Conservation (phyloP, 2,113 vertebrate genomes). For the Agelaius tricolor region DNA sequence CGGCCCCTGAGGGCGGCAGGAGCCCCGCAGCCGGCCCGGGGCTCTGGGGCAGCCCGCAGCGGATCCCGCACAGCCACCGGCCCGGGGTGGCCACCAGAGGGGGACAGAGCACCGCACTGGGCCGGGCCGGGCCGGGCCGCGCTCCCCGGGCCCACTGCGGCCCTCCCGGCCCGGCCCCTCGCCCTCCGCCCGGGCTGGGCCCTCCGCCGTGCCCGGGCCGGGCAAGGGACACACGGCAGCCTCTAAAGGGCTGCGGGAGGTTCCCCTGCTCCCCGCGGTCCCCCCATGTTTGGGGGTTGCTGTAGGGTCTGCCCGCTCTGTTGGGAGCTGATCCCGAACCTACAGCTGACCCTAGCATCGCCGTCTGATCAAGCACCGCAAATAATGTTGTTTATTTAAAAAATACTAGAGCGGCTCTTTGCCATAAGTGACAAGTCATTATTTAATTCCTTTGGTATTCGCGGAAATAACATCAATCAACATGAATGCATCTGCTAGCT, state of each 20-base stretch:
- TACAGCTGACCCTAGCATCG: neutral
- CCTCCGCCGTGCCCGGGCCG: neutral
- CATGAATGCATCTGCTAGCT: constrained; percentile 53
- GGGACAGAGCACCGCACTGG: neutral
- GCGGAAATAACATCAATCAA: constrained; percentile 65
- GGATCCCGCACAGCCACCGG: neutral
- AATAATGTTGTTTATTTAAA: constrained; percentile 26
- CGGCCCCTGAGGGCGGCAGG: too few relatives aligned
- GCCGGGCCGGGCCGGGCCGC: neutral
- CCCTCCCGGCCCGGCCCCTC: neutral
- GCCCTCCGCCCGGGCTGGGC: accelerated
- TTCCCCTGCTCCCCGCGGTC: neutral
- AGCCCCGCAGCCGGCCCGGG: too few relatives aligned
- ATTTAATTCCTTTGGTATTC: constrained; percentile 61
- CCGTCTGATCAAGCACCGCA: neutral
- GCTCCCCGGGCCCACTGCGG: neutral
- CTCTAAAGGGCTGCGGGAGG: neutral
- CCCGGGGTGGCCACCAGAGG: neutral
- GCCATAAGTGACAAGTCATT: constrained; percentile 54
- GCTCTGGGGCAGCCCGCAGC: neutral
- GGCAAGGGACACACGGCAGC: neutral
- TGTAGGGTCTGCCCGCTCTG: neutral
- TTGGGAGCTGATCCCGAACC: too few relatives aligned
- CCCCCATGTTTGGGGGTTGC: neutral
- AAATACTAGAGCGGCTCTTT: constrained; percentile 43